phyloP scores from a whole-genome alignment of 2,888 invertebrate species.

The Ophion slaviceki region DNA sequence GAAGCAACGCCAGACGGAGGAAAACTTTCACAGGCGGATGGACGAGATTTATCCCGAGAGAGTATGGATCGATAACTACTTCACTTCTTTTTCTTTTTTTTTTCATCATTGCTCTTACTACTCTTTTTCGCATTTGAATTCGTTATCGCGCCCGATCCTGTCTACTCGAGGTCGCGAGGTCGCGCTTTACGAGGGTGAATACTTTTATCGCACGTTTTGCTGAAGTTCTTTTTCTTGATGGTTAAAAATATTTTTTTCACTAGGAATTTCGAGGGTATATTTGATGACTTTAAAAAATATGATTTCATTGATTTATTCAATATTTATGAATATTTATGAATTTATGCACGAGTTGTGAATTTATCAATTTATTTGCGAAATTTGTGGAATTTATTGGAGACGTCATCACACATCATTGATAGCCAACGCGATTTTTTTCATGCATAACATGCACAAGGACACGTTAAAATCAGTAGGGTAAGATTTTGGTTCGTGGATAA shows the following conservation, averaged over 20 bases:
- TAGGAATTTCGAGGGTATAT: no score
- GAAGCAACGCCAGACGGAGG: conserved; percentile 69
- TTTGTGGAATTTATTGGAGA: no score
- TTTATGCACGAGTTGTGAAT: no score
- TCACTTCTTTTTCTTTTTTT: not conserved
- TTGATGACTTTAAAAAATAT: no score
- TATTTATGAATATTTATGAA: no score
- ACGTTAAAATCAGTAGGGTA: no score
- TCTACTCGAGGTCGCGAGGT: not conserved
- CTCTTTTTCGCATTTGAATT: not conserved
- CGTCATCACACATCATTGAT: no score
- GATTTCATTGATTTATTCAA: no score
- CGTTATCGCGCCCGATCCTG: not conserved
- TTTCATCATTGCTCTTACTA: not conserved
- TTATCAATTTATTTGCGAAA: no score
- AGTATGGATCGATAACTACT: conserved; percentile 33
- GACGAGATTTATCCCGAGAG: conserved; percentile 68
- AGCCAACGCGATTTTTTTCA: not conserved
- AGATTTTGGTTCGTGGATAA: no score
- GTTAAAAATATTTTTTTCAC: no score
- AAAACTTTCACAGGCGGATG: conserved; percentile 69
- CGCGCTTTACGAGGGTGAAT: not conserved
- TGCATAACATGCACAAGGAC: no score
- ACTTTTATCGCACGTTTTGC: not conserved
- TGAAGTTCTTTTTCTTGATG: not conserved